Evolutionary conservation across 2,113 vertebrate genomes (phyloP).

Genomic region (Galbula dea): DNA sequence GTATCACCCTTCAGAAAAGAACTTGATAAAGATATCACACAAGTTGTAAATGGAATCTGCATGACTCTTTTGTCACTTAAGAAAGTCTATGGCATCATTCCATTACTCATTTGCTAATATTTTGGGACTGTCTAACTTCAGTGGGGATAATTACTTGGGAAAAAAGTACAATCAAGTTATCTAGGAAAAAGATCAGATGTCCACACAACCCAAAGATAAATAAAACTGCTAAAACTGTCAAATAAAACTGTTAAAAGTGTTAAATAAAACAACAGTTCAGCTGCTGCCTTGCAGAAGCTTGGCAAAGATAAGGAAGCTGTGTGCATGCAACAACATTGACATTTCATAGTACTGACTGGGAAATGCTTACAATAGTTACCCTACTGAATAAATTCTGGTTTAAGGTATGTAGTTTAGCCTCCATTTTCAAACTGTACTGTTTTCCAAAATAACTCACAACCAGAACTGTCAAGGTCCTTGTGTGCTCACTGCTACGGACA

Average conservation of each 20-base stretch:
- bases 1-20: not conserved
- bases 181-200: not conserved
- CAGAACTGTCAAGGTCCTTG: not conserved
- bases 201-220: not conserved
- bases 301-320: not conserved
- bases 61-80: not conserved
- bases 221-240: too few species aligned
- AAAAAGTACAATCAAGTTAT: not conserved
- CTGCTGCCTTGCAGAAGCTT: not conserved
- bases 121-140: not conserved
- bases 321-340: not conserved
- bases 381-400: not conserved
- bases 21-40: constrained; percentile 4
- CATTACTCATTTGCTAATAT: constrained; percentile 43
- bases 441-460: not conserved
- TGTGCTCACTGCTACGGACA: not conserved
- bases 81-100: not conserved
- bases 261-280: not conserved
- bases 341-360: not conserved
- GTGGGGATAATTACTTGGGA: not conserved
- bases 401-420: not conserved
- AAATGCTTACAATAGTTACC: not conserved
- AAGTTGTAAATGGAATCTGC: not conserved
- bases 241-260: too few species aligned
- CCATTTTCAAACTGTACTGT: not conserved